phyloP scores from a whole-genome alignment of 2,113 vertebrate genomes.

The Acrocephalus kingi region DNA sequence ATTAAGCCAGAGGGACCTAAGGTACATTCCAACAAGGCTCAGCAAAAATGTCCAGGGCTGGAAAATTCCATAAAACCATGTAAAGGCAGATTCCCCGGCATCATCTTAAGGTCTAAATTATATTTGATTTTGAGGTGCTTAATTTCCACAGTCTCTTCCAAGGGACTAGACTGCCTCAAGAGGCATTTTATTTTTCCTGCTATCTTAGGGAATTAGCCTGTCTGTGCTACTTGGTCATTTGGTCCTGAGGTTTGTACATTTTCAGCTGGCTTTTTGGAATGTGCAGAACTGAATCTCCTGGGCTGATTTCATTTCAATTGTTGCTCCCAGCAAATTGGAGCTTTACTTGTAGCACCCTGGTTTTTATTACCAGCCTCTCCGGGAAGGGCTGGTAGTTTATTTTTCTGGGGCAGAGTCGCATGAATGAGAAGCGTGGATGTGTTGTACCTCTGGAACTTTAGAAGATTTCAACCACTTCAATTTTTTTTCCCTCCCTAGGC shows the following conservation, averaged over 20 bases:
- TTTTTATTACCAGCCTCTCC: constrained; percentile 22
- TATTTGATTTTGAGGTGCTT: constrained; percentile 30
- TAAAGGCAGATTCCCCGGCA: neutral
- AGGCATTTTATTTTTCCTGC: neutral
- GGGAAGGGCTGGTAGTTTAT: constrained; percentile 42
- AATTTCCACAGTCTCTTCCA: neutral
- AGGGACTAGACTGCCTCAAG: neutral
- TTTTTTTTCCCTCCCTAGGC: neutral
- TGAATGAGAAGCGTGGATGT: neutral
- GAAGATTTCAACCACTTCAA: neutral
- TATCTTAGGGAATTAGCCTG: neutral
- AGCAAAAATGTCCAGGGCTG: constrained; percentile 41
- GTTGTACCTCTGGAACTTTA: neutral
- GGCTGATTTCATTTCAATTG: constrained; percentile 6
- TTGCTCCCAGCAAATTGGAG: constrained; percentile 36
- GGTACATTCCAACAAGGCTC: neutral
- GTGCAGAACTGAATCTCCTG: constrained; percentile 32
- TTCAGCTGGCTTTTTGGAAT: constrained; percentile 34
- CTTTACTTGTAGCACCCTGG: constrained; percentile 50
- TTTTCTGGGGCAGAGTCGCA: constrained; percentile 10
- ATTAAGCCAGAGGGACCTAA: neutral
- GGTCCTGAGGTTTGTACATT: constrained; percentile 36
- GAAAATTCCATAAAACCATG: neutral
- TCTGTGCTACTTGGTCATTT: neutral
- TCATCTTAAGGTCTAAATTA: neutral